phyloP scores from a whole-genome alignment of 2,113 vertebrate species.

The Rattus rattus region DNA sequence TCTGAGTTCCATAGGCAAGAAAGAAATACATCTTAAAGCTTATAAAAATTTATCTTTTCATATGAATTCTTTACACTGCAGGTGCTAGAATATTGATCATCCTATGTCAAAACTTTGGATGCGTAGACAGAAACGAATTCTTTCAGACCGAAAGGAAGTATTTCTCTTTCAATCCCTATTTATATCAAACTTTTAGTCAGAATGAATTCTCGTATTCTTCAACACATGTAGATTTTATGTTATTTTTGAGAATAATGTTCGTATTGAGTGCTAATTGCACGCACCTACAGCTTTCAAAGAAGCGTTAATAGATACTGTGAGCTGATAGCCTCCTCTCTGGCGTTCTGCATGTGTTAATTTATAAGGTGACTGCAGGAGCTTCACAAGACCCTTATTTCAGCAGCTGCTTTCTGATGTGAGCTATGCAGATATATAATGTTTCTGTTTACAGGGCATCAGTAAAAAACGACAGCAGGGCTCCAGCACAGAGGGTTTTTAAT shows the following conservation, averaged over 20 bases:
- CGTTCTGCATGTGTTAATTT: conserved; percentile 83
- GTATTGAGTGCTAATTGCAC: conserved; percentile 83
- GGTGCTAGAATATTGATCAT: neutral
- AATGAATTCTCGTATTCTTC: conserved; percentile 71
- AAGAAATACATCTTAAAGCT: neutral
- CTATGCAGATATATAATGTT: conserved; percentile 55
- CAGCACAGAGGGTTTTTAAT: neutral
- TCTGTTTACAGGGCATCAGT: conserved; percentile 78
- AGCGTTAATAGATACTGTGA: conserved; percentile 82
- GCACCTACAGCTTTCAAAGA: conserved; percentile 80
- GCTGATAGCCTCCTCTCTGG: conserved; percentile 67
- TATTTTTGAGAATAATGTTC: conserved; percentile 79
- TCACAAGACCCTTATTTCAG: conserved; percentile 66
- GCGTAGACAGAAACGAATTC: neutral
- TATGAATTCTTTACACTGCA: neutral
- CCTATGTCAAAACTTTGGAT: neutral
- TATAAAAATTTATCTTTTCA: neutral
- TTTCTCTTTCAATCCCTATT: conserved; percentile 17
- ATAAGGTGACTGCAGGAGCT: conserved; percentile 84
- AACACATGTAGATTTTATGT: conserved; percentile 70
- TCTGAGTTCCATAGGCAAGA: conserved; percentile 11
- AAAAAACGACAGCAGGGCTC: conserved; percentile 44
- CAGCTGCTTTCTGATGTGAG: conserved; percentile 46
- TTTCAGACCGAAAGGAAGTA: conserved; percentile 29
- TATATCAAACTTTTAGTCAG: conserved; percentile 50